Evolutionary conservation across 2,797 vertebrate species (phyloP), one percentile per base, ranked within the genome.

Genomic region (Clarias fuscus): DNA sequence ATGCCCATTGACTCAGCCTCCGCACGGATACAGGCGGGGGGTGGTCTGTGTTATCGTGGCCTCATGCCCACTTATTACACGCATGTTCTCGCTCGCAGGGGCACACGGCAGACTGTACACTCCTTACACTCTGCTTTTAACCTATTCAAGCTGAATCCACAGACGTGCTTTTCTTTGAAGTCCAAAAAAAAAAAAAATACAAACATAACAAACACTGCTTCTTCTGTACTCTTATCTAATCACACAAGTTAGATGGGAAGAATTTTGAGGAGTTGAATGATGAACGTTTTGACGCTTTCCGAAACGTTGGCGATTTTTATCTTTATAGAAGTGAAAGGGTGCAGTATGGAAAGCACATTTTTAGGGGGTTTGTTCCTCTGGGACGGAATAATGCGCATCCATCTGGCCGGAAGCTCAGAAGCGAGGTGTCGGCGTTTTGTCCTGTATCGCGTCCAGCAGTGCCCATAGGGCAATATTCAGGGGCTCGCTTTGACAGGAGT

Each of bases 1-100:
- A 95, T 92, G 93, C 92, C 92, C 92, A 80, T 92, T 95, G 88
- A 89, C 88, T 89, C 85, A 86, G 86, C 78, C 86, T 87, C 81
- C 30, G 71, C 71, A 15, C 81, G 86, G 88, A 86, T 72, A 84
- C 65, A 80, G 67, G 40, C 7, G 82, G 82, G 84, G 75, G 82
- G 71, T 72, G 76, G 64, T 83, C 40, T 84, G 84, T 76, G 80
- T 87, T 89, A 82, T 87, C 84, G 87, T 85, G 86, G 84, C 84
- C 83, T 77, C 68, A 68, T n/a, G 82, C 82, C 65, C 71, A 84
- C 43, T 86, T 68, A 81, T 59, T 81, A 85, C 77, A 87, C 6
- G 64, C 68, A 37, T 89, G 86, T 87, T 85, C 75, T 67, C 70
- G 86, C 40, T 75, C 65, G 58, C 83, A 71, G 82, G 70, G 27